Conservation (phyloP, 2,797 vertebrate genomes). For the Agapornis canus region DNA sequence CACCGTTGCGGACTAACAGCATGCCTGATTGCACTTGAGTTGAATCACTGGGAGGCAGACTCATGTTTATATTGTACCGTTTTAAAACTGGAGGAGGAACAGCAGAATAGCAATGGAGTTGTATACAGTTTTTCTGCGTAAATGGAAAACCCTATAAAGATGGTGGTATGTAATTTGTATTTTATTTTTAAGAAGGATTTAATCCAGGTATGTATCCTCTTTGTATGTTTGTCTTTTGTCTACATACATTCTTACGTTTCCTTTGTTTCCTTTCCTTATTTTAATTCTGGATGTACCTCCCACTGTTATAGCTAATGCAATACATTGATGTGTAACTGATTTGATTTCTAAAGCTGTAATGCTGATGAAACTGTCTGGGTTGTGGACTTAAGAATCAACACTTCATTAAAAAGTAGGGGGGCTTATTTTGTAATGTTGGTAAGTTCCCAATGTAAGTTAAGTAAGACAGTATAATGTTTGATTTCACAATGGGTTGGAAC, state of each 20-base stretch:
- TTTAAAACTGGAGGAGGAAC: slow-evolving; percentile 62
- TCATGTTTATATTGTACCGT: slow-evolving; percentile 70
- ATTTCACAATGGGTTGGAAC: background rate
- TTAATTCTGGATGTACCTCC: slow-evolving; percentile 54
- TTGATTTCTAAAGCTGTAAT: background rate
- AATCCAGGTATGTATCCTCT: slow-evolving; percentile 78
- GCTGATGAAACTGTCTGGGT: background rate
- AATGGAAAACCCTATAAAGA: slow-evolving; percentile 55
- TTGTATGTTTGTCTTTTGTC: background rate
- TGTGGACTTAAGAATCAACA: background rate
- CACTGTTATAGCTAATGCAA: slow-evolving; percentile 35
- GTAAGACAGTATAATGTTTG: background rate
- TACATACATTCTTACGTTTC: slow-evolving; percentile 32
- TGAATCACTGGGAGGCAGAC: slow-evolving; percentile 81
- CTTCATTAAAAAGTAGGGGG: slow-evolving; percentile 1
- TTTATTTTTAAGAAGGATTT: slow-evolving; percentile 72
- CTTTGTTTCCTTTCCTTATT: slow-evolving; percentile 66
- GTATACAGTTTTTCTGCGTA: slow-evolving; percentile 46
- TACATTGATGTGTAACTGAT: slow-evolving; percentile 39
- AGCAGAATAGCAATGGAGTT: slow-evolving; percentile 53
- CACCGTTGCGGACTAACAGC: slow-evolving; percentile 68
- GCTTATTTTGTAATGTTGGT: background rate
- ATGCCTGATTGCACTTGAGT: slow-evolving; percentile 78
- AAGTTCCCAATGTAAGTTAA: slow-evolving; percentile 48
- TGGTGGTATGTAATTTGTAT: slow-evolving; percentile 71